Base-by-base conservation (phyloP, 1,140 invertebrate species). In the Halesus radiatus region DNA sequence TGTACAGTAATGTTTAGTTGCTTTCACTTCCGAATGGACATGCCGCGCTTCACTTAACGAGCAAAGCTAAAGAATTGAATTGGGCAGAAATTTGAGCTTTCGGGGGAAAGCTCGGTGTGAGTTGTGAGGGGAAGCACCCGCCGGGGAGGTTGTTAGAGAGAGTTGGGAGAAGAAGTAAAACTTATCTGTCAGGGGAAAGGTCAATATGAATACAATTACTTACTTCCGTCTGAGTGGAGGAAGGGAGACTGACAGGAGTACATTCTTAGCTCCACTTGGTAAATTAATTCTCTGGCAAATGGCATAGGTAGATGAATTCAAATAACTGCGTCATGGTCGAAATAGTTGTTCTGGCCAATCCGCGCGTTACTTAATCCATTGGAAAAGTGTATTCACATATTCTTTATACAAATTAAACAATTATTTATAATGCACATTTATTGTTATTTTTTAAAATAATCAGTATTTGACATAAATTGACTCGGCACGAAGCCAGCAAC, bases 121-220 rank as follows among this genome's bases (percentile, higher is more conserved):
- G 37, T 45, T 45, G 37, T 13, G 37, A 23, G 32, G 22, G 75
- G 22, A 52, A 64, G 56, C 58, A n/a, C 16, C 26, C 18, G 23
- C 16, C 22, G 26, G 66, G 62, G 64, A 20, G 23, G 64, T 37
- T 23, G 76, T 18, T 52, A 58, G 26, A 60, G 68, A 50, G 20
- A 64, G 78, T 73, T 20, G 78, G 37, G 37, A 73, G 54, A 37
- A 32, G 78, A 79, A 73, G 78, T 72, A 54, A 73, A 79, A 73
- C 68, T 62, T 73, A 79, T 73, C 78, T 73, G 66, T 56, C 70
- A 54, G 37, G 68, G 53, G 70, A 70, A 73, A 73, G 68, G 78
- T 79, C 78, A 79, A 79, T 79, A 79, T 79, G 78, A 79, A 79
- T 79, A 79, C 78, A 79, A 79, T 79, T 79, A 79, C 37, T 78